Evolutionary conservation across 2,888 invertebrate genomes (phyloP), one percentile per base, ranked within the genome.

Genomic region (Margaritifera margaritifera): DNA sequence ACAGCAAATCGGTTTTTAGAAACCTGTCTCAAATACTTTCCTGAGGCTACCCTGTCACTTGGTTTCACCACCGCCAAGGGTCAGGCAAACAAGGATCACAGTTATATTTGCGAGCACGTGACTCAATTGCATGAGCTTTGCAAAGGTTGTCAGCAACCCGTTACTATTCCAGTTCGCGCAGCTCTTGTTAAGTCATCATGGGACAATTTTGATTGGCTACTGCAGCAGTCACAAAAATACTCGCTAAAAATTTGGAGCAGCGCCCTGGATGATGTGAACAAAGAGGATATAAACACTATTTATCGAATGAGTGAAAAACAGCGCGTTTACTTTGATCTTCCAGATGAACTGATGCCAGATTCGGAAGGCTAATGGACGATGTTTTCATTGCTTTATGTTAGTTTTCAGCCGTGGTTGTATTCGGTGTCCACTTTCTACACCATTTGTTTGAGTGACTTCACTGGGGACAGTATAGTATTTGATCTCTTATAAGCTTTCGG

Each of bases 61-160:
- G 96, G 95, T 0, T 96, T 96, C 96, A 95, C 95, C 25, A 96
- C 96, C 2, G 91, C 91, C 78, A 95, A 95, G 88, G 92, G 92
- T 5, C 84, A 91, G 4, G 90, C 91, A 0, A 92, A 65, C 55
- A 61, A 61, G 8, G 62, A 62, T 25, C 80, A 78, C 22, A 77
- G 72, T 18, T 90, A 90, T 74, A 81, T 83, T 6, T 79, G 79
- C 70, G 77, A 77, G 25, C 96, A 96, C 95, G 83, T 93, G 5
- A 87, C 92, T 3, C 89, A 80, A 5, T 77, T 89, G 69, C 71
- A 74, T 20, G 65, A 58, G 11, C 55, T 70, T 19, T 71, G 68
- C 4, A 90, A 91, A 79, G 80, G 87, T 20, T 90, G 93, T 5
- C 91, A 91, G n/a, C 93, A 94, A 86, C 91, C 92, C 53, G 92